Evolutionary conservation across 2,888 invertebrate genomes (phyloP), one percentile per base, ranked within the genome.

Genomic region (Neocrepidodera transversa): DNA sequence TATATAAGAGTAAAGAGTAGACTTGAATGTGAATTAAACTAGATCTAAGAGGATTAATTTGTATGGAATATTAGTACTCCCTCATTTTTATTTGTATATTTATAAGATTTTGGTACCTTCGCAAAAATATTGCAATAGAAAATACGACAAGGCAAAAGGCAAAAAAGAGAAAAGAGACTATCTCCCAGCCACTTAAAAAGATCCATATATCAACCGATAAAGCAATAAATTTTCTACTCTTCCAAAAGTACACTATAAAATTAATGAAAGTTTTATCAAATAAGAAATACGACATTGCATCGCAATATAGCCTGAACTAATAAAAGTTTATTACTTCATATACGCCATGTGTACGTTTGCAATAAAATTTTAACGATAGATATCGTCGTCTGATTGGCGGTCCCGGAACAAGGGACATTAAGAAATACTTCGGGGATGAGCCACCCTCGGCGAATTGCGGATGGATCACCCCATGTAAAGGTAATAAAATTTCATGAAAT

Each of bases 251-350:
- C 43, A 59, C 58, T 63, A 62, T 70, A 68, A 70, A 69, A 65
- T 68, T 70, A 69, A 70, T 70, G 70, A 69, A 70, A 68, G 68
- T 68, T 67, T 64, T 66, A 70, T 68, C 66, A 64, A 64, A 70
- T 63, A 65, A 63, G 63, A 63, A 62, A 68, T 65, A 66, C 64
- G 64, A 64, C 62, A 64, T 65, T 60, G 62, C 60, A 56, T 53
- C 58, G 64, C 69, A 67, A 70, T 70, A 66, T 70, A 62, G 60
- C 51, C 56, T 51, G 57, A 49, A 54, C 54, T 52, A 43, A 69
- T 67, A 67, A 70, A 68, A 60, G 52, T 68, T 70, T 68, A 69
- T 38, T 65, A 16, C 42, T 42, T 42, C 20, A 42, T 42, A 23
- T 42, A 42, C 63, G 52, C 61, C 65, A 67, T 70, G 66, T 70